Conservation (phyloP, 2,888 invertebrate species). For the Drosophila sordidula region DNA sequence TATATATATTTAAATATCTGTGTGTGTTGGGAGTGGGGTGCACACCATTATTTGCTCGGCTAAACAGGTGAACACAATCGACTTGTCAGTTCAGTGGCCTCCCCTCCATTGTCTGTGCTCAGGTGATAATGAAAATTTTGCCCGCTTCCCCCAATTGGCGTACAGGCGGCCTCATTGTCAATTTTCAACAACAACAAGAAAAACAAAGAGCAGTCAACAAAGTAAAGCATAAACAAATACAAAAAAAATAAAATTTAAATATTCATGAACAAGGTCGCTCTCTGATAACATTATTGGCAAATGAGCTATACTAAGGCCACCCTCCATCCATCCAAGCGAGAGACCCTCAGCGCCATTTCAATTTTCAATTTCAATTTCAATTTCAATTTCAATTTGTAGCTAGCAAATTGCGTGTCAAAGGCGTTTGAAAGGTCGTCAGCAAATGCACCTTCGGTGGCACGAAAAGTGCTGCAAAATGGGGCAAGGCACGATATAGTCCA, state of each 20-base stretch:
- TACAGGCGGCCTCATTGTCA: constrained; percentile 47
- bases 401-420: constrained; percentile 51
- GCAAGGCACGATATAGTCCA: too few relatives aligned
- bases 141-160: constrained; percentile 12
- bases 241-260: constrained; percentile 32
- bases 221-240: constrained; percentile 18
- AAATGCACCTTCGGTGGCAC: constrained; percentile 31
- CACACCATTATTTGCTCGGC: constrained; percentile 51
- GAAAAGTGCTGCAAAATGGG: constrained; percentile 6
- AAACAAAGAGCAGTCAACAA: constrained; percentile 24
- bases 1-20: background rate
- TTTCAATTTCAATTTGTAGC: constrained; percentile 55
- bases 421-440: constrained; percentile 39
- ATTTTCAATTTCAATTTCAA: constrained; percentile 42
- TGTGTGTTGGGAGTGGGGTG: background rate
- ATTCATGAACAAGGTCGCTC: constrained; percentile 61
- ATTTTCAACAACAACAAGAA: constrained; percentile 6
- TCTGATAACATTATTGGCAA: constrained; percentile 39
- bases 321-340: constrained; percentile 5
- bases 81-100: constrained; percentile 56
- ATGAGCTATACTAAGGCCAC: constrained; percentile 1
- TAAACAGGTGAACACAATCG: constrained; percentile 57
- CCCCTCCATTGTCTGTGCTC: constrained; percentile 23
- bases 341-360: constrained; percentile 35
- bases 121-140: constrained; percentile 61